Evolutionary conservation across 2,113 vertebrate genomes (phyloP).

Genomic region (Platycercus adscitus): DNA sequence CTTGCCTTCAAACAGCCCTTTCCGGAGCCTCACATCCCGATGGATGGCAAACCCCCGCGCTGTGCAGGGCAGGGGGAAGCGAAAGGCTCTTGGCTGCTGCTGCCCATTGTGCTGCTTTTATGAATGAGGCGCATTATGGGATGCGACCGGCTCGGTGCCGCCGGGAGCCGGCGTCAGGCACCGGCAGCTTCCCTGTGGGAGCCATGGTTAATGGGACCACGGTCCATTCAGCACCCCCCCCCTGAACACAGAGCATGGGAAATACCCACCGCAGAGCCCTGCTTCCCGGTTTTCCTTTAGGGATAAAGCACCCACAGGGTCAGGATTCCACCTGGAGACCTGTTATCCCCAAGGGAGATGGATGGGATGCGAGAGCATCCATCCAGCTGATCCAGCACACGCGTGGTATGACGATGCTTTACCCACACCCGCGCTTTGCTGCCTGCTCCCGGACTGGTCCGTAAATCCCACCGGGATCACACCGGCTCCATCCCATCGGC

Average conservation of each 20-base stretch:
- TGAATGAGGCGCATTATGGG: background rate
- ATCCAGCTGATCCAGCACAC: accelerated
- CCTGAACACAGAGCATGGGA: no score
- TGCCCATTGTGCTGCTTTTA: background rate
- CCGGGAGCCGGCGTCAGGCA: background rate
- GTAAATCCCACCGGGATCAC: background rate
- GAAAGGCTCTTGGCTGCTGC: background rate
- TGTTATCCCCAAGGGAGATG: background rate
- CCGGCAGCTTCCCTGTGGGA: background rate
- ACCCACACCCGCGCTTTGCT: accelerated
- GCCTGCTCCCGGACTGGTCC: background rate
- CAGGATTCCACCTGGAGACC: background rate
- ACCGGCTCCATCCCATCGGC: background rate
- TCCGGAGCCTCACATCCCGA: background rate
- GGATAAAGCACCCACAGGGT: background rate
- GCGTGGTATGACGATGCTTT: accelerated
- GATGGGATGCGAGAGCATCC: background rate
- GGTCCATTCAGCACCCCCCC: background rate
- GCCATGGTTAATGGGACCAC: background rate
- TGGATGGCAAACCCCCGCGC: background rate
- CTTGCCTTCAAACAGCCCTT: background rate
- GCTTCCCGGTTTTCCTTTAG: background rate
- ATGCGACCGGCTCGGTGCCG: background rate
- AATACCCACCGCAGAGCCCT: accelerated
- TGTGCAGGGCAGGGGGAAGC: background rate